Conservation (phyloP, 2,797 vertebrate species). For the Miopithecus talapoin region DNA sequence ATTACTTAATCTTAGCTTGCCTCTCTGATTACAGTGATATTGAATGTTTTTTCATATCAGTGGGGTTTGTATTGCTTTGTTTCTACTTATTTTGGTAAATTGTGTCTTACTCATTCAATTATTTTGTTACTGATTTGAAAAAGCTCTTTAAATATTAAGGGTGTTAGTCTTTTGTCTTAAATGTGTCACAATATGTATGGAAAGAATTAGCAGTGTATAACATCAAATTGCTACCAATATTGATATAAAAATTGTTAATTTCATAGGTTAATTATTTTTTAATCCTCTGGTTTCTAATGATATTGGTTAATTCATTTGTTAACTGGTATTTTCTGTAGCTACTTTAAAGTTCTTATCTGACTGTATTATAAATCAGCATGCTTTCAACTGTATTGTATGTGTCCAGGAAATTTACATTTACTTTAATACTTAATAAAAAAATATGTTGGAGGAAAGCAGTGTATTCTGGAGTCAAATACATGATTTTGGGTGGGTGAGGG, state of each 20-base stretch:
- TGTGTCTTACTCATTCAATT: background rate
- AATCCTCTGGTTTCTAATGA: background rate
- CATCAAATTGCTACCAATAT: background rate
- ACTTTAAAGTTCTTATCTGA: slow-evolving; percentile 7
- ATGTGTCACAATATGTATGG: background rate
- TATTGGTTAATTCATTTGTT: background rate
- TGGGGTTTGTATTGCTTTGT: background rate
- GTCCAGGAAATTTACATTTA: background rate
- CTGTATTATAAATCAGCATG: background rate
- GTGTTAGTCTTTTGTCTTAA: background rate
- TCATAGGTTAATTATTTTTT: background rate
- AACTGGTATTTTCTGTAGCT: background rate
- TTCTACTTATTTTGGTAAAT: slow-evolving; percentile 24
- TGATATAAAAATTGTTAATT: background rate
- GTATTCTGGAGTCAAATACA: background rate
- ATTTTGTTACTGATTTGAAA: slow-evolving; percentile 32
- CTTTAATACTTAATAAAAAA: background rate
- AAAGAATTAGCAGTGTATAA: background rate
- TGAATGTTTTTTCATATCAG: background rate
- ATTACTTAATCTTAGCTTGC: background rate
- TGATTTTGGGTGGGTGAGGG: background rate
- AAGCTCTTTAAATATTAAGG: background rate
- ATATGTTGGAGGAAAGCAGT: background rate
- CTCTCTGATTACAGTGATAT: background rate
- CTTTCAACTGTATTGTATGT: background rate